Base-by-base conservation (phyloP, 2,113 vertebrate genomes). In the Cacatua alba region DNA sequence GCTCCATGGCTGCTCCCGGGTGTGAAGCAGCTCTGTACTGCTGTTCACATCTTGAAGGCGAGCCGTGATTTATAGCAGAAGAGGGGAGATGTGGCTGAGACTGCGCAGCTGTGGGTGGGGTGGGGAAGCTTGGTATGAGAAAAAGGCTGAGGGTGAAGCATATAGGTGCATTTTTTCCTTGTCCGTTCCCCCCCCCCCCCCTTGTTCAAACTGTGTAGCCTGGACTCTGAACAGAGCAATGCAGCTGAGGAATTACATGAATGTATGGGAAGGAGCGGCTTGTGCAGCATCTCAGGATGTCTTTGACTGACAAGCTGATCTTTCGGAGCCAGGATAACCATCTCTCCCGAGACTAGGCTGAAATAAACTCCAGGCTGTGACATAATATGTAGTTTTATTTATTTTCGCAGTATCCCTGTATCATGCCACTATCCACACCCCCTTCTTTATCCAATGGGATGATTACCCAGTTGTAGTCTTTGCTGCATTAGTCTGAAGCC, bases 211-310 rank as follows among this genome's bases (percentile, higher is more conserved):
- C 77, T 68, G 21, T n/a, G 43, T n/a, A 86, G 82, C 64, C 64
- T 48, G 48, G 64, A 75, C 82, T 83, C 55, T 31, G 81, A 72
- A 72, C 0, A 1, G 86, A 92, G 95, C 62, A 52, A 55, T 79
- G 88, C 88, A 87, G 91, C 92, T 95, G 69, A 96, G 94, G 94
- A 96, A 96, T 96, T 84, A 83, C 94, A 95, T 95, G 92, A 96
- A 96, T 95, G 92, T 81, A 89, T 75, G 92, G 81, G 94, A 95
- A 91, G 95, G 89, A 96, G 86, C 82, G 83, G 91, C 83, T 95
- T 60, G 62, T 49, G 65, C 83, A 79, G 62, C 83, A 57, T 94
- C 70, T 92, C 74, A 79, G 92, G 57, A 86, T 88, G 60, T 77
- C 39, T 95, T 60, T 86, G 83, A 86, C 74, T 88, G 92, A 86